Percentiles rank a stretch among this genome's conserved stretches.
These are phyloP conservation scores for Ecliptopera silaceata DNA, from an alignment of 2,888 invertebrate genomes.

Conservation along the genomic window DNA sequence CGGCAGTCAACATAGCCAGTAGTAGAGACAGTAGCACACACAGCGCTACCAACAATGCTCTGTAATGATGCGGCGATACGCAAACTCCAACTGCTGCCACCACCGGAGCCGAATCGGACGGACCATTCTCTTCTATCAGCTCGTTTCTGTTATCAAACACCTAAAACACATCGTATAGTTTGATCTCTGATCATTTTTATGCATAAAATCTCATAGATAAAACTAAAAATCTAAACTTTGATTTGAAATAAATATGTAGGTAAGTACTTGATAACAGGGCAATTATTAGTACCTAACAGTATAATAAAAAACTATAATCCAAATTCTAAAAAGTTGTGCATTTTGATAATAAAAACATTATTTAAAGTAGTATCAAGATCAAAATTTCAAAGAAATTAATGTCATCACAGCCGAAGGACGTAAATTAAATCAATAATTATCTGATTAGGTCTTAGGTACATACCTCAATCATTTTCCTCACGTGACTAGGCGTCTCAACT, in stretches of 20 bases:
- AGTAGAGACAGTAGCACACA: constrained; percentile 89
- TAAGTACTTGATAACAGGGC: no score
- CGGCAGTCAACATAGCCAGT: constrained; percentile 88
- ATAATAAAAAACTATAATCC: no score
- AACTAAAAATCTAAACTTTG: no score
- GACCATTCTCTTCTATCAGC: constrained; percentile 86
- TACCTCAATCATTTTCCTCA: constrained; percentile 95
- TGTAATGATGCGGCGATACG: constrained; percentile 91
- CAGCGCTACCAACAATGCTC: constrained; percentile 91
- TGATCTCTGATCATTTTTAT: no score
- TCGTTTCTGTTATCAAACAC: constrained; percentile 92
- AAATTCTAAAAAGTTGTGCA: no score
- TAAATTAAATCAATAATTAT: neutral
- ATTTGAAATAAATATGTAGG: no score
- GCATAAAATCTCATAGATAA: no score
- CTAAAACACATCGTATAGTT: constrained; percentile 62
- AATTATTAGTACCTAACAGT: no score
- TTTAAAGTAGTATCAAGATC: no score
- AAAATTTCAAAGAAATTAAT: no score
- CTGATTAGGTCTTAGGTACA: constrained; percentile 22
- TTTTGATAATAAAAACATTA: no score
- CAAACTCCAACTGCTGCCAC: constrained; percentile 88
- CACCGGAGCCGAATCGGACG: constrained; percentile 85
- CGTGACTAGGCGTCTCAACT: constrained; percentile 88
- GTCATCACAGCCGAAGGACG: no score